Base-by-base conservation (phyloP, 2,888 invertebrate species). In the Drosophila kuntzei region DNA sequence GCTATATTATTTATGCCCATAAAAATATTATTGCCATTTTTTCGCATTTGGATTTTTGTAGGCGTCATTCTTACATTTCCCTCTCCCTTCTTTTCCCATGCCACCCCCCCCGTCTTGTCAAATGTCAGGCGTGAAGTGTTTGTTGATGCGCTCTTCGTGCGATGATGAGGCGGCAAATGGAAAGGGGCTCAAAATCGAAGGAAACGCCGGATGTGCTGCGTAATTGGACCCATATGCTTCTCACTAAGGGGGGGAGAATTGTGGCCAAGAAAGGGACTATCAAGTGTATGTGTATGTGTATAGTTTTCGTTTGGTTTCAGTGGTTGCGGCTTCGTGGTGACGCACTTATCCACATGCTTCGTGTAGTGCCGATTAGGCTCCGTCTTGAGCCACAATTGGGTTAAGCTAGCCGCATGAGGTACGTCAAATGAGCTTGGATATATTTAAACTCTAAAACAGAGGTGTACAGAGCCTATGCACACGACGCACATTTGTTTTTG, bases 41-140 rank as follows among this genome's bases (percentile, higher is more conserved):
- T 87, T 87, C 79, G 86, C 80, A 80, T 85, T 84, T 74, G 85
- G 88, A 75, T 87, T 84, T 81, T 69, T 70, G 66, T 69, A 54
- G 67, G 64, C 71, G 71, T 79, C 71, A 69, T 76, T 59, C 54
- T 37, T 27, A 11, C 7, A 36, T 16, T 4, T 16, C 2, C 9
- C 9, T 9, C 16, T 11, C 43, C 39, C 55, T 25, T 25, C 20
- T 20, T 18, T 12, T 27, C 36, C 47, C 20, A 22, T 47, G 37
- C 32, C 14, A 39, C 36, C 39, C 14, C 49, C 18, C 44, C 11
- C 69, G 60, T 79, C 82, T 82, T 87, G 86, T 85, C 82, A 85
- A 85, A 87, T 85, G 84, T 85, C 84, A 85, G 86, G 85, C 86
- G 87, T 85, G 88, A 85, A 85, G 79, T 85, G 88, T 85, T 87